Percentiles rank a stretch among this genome's conserved stretches.
phyloP scores from a whole-genome alignment of 2,888 invertebrate genomes.

The Omphaloscelis lunosa region DNA sequence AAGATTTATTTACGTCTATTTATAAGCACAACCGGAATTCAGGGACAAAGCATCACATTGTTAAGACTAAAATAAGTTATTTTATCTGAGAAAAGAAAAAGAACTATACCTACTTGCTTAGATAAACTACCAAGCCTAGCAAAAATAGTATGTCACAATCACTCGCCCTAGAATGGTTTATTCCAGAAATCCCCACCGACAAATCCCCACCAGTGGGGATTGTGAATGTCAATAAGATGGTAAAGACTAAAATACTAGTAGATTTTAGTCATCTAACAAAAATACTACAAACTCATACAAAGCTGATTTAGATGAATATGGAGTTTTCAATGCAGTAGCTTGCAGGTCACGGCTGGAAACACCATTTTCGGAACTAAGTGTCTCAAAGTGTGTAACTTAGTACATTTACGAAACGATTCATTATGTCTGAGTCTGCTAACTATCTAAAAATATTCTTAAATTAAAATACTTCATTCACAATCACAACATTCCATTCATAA shows the following conservation, averaged over 20 bases:
- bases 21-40: conserved; percentile 6
- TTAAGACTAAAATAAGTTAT: conserved; percentile 12
- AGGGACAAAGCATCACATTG: conserved; percentile 7
- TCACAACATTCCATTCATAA: too few species aligned
- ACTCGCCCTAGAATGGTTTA: neutral
- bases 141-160: neutral
- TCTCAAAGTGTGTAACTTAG: neutral
- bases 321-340: neutral
- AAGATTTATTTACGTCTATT: conserved; percentile 48
- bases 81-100: conserved; percentile 20
- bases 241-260: neutral
- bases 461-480: conserved; percentile 21
- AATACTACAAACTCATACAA: neutral
- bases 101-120: neutral
- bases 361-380: too few species aligned
- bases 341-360: neutral
- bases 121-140: neutral
- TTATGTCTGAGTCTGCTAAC: neutral
- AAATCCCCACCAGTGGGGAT: too few species aligned
- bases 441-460: neutral
- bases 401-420: neutral
- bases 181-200: too few species aligned
- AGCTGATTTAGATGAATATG: neutral
- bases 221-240: neutral
- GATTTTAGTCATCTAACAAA: neutral